These are phyloP conservation scores for Spodoptera picta DNA, from an alignment of 2,888 invertebrate species.

Conservation along the genomic window DNA sequence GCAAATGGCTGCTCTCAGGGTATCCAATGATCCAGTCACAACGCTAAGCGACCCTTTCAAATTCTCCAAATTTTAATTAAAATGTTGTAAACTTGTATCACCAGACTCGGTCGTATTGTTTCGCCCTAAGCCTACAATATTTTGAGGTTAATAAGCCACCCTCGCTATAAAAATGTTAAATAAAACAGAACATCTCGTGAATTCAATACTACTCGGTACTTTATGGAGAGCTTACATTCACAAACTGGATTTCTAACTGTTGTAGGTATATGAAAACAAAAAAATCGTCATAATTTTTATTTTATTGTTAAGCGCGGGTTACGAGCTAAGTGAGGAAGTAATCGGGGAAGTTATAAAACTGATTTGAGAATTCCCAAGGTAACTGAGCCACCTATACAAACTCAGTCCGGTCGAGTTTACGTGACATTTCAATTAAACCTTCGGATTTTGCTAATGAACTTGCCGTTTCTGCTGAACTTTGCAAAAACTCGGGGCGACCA, in stretches of 20 bases:
- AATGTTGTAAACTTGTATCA: constrained; percentile 72
- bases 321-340: constrained; percentile 48
- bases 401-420: constrained; percentile 63
- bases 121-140: constrained; percentile 51
- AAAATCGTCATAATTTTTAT: constrained; percentile 41
- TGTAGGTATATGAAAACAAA: constrained; percentile 35
- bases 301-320: constrained; percentile 42
- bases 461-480: constrained; percentile 64
- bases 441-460: constrained; percentile 76
- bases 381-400: constrained; percentile 56
- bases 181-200: constrained; percentile 22
- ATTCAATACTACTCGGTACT: constrained; percentile 29
- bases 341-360: constrained; percentile 56
- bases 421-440: constrained; percentile 79
- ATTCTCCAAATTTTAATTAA: constrained; percentile 81
- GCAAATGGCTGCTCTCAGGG: constrained; percentile 62
- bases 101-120: constrained; percentile 60
- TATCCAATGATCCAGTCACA: constrained; percentile 73
- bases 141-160: constrained; percentile 39
- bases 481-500: constrained; percentile 67
- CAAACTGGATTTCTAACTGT: constrained; percentile 17
- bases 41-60: constrained; percentile 77
- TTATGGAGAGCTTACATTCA: constrained; percentile 28
- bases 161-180: constrained; percentile 25
- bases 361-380: constrained; percentile 54